Evolutionary conservation across 2,888 invertebrate species (phyloP).

Genomic region (Caenorhabditis angaria): DNA sequence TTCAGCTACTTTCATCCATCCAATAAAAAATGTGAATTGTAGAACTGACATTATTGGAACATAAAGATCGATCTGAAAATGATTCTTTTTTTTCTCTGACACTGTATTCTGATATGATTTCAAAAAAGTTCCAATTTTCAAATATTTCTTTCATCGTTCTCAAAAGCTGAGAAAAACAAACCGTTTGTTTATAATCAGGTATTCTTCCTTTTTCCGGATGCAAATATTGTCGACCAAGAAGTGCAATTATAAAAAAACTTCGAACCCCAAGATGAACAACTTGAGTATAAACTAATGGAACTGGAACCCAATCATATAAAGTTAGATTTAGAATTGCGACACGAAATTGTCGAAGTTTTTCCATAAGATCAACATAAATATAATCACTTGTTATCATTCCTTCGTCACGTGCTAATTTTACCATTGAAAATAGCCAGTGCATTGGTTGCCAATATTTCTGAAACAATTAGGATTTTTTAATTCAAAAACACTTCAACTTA

Average conservation of each 20-base stretch:
- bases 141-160: no score
- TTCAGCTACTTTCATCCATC: slow-evolving; percentile 70
- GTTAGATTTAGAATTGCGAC: slow-evolving; percentile 63
- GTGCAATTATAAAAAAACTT: slow-evolving; percentile 61
- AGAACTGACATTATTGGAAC: slow-evolving; percentile 69
- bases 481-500: background rate
- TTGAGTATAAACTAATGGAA: slow-evolving; percentile 59
- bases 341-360: slow-evolving; percentile 66
- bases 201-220: slow-evolving; percentile 22
- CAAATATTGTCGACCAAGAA: slow-evolving; percentile 66
- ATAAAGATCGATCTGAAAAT: slow-evolving; percentile 61
- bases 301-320: slow-evolving; percentile 69
- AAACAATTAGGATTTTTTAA: background rate
- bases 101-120: no score
- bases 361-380: slow-evolving; percentile 66
- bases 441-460: slow-evolving; percentile 69
- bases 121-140: no score
- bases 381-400: slow-evolving; percentile 61
- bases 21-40: slow-evolving; percentile 68
- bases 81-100: no score
- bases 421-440: slow-evolving; percentile 61
- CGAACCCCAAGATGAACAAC: slow-evolving; percentile 68
- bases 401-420: slow-evolving; percentile 44
- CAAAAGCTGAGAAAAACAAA: no score
- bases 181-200: slow-evolving; percentile 24